A percentile compares a stretch with the other conserved stretches of the same genome.
Conservation (phyloP, 2,888 invertebrate genomes). For the Masnerella sp. region DNA sequence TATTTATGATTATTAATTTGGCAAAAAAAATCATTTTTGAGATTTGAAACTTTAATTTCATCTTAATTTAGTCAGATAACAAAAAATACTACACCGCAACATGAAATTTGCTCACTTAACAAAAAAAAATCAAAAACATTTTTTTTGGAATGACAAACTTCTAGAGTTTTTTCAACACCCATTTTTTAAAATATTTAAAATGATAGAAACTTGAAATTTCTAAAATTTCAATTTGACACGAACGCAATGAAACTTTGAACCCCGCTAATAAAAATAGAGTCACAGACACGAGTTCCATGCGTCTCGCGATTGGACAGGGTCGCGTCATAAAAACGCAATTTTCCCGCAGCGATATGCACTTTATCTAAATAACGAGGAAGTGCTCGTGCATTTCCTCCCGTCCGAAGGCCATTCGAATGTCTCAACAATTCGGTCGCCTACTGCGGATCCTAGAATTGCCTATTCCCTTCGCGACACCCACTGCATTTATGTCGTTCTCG, state of each 20-base stretch:
- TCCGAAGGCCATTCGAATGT: conserved; percentile 52
- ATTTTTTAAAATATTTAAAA: too few relatives aligned
- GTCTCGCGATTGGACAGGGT: conserved; percentile 23
- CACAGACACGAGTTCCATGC: conserved; percentile 21
- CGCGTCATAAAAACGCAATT: conserved; percentile 46
- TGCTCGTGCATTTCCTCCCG: conserved; percentile 60
- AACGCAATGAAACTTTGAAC: too few relatives aligned
- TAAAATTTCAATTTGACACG: conserved; percentile 4
- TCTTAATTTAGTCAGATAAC: too few relatives aligned
- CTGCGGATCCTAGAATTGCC: conserved; percentile 36
- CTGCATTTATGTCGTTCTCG: conserved; percentile 35
- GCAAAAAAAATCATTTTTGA: too few relatives aligned
- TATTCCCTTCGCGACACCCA: conserved; percentile 43
- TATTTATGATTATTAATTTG: too few relatives aligned
- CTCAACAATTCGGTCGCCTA: conserved; percentile 43
- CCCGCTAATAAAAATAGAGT: conserved; percentile 13
- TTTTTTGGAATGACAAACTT: too few relatives aligned
- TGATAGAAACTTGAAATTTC: too few relatives aligned
- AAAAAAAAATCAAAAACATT: too few relatives aligned
- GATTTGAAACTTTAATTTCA: too few relatives aligned
- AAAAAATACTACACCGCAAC: too few relatives aligned
- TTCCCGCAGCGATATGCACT: conserved; percentile 37
- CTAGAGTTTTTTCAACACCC: too few relatives aligned
- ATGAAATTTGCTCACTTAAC: too few relatives aligned
- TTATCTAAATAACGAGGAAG: conserved; percentile 64